Conservation (phyloP, 1,140 invertebrate species). For the Adelges cooleyi region DNA sequence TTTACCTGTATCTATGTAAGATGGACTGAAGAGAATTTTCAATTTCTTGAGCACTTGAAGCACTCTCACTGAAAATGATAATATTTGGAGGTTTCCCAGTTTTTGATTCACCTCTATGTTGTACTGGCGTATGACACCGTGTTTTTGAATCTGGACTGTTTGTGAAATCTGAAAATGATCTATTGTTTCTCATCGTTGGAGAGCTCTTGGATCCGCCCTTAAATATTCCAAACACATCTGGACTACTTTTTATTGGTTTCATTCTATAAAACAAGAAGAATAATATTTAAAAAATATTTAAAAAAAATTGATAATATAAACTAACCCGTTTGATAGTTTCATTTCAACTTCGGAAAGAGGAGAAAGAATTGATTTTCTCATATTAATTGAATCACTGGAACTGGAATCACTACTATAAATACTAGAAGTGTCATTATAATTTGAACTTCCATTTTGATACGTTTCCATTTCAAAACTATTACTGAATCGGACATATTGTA, state of each 20-base stretch:
- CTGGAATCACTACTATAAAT: slow-evolving; percentile 2
- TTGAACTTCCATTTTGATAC: background rate
- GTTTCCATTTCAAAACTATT: background rate
- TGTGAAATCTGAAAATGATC: slow-evolving; percentile 29
- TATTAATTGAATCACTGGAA: slow-evolving; percentile 2
- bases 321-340: slow-evolving; percentile 1
- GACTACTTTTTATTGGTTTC: slow-evolving; percentile 12
- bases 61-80: slow-evolving; percentile 67
- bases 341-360: background rate
- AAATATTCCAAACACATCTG: slow-evolving; percentile 14
- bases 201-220: slow-evolving; percentile 13
- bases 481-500: slow-evolving; percentile 11
- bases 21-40: slow-evolving; percentile 53
- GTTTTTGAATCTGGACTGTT: slow-evolving; percentile 15
- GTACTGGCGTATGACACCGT: slow-evolving; percentile 26
- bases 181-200: background rate
- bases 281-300: background rate
- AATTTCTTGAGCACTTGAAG: slow-evolving; percentile 56
- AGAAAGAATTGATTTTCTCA: background rate
- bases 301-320: background rate
- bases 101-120: slow-evolving; percentile 29
- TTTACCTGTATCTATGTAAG: slow-evolving; percentile 56
- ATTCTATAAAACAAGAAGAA: slow-evolving; percentile 6
- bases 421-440: background rate
- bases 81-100: slow-evolving; percentile 63